Conservation (phyloP, 2,797 vertebrate species). For the Scleropages formosus region DNA sequence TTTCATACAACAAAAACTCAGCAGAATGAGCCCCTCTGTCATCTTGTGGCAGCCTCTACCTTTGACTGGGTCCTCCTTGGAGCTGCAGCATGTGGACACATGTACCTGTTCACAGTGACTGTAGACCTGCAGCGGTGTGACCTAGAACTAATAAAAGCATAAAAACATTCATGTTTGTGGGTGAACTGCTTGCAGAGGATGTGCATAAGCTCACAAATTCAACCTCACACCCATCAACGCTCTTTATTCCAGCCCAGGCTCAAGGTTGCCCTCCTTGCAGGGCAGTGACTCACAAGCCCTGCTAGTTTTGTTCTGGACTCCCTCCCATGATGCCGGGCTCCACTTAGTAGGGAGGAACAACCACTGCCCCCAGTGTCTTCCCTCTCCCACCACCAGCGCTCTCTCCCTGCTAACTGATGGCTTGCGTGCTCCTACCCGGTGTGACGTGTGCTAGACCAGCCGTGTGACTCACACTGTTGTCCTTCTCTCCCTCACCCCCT, state of each 20-base stretch:
- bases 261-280: not conserved
- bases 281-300: not conserved
- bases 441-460: slow-evolving; percentile 75
- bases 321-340: not conserved
- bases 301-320: not conserved
- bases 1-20: not conserved
- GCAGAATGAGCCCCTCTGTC: slow-evolving; percentile 15
- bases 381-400: slow-evolving; percentile 31
- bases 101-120: not conserved
- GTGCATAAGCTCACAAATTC: not conserved
- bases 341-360: not conserved
- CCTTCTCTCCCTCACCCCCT: slow-evolving; percentile 87
- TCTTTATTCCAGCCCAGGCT: not conserved
- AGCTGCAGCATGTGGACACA: not conserved
- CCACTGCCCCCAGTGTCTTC: not conserved
- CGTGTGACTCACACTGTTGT: slow-evolving; percentile 81
- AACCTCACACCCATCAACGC: not conserved
- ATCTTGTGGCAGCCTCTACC: slow-evolving; percentile 33
- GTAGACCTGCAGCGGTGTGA: not conserved
- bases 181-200: not conserved
- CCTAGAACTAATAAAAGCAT: not conserved
- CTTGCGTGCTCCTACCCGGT: slow-evolving; percentile 53
- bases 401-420: slow-evolving; percentile 42
- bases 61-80: slow-evolving; percentile 8
- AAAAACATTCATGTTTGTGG: not conserved